Percentiles rank a stretch among this genome's conserved stretches.
Conservation (phyloP, 2,797 vertebrate species). For the Oreochromis grahami region DNA sequence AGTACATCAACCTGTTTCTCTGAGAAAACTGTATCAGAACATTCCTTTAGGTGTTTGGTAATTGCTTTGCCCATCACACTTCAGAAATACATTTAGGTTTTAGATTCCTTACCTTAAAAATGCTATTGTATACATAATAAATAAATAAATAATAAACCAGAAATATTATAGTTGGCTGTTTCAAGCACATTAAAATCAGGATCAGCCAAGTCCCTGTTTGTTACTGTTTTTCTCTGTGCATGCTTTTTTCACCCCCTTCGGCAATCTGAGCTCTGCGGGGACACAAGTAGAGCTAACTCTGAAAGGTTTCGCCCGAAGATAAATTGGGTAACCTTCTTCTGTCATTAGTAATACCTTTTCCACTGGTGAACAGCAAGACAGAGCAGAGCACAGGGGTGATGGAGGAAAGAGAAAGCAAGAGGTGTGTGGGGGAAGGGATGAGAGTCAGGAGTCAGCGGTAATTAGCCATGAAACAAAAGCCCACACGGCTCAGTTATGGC, state of each 20-base stretch:
- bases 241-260: neutral
- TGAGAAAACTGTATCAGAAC: neutral
- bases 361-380: slow-evolving; percentile 71
- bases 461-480: slow-evolving; percentile 81
- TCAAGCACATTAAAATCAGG: neutral
- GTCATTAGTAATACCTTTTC: slow-evolving; percentile 81
- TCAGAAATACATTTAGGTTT: neutral
- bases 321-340: slow-evolving; percentile 81
- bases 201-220: slow-evolving; percentile 15
- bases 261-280: slow-evolving; percentile 51
- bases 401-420: slow-evolving; percentile 25
- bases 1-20: neutral
- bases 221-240: slow-evolving; percentile 20
- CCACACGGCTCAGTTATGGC: slow-evolving; percentile 67
- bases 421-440: neutral
- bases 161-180: neutral
- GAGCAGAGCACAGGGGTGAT: slow-evolving; percentile 51
- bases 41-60: neutral
- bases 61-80: neutral
- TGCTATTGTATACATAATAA: neutral
- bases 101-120: neutral
- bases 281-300: slow-evolving; percentile 39
- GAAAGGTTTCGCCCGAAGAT: slow-evolving; percentile 81
- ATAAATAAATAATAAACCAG: neutral
- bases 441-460: slow-evolving; percentile 69